Conservation (phyloP, 2,888 invertebrate genomes). For the Pomacea canaliculata region DNA sequence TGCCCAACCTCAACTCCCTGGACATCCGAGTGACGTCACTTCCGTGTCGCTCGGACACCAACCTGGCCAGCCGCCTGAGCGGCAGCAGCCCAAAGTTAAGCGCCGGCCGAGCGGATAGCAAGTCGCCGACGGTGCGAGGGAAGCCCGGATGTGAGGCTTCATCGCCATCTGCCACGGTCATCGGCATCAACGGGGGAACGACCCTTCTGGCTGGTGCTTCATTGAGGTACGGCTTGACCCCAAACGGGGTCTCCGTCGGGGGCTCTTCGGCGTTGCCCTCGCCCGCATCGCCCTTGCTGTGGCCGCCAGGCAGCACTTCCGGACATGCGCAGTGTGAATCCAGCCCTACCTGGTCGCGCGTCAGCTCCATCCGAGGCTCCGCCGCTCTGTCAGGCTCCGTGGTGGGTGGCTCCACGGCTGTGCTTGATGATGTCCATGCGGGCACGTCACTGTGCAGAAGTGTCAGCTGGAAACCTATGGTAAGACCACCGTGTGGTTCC, state of each 20-base stretch:
- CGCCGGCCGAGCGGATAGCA: slow-evolving; percentile 11
- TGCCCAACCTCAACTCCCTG: slow-evolving; percentile 18
- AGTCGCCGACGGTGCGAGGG: background rate
- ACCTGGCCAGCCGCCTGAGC: slow-evolving; percentile 3
- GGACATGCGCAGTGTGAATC: too few relatives aligned
- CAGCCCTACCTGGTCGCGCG: too few relatives aligned
- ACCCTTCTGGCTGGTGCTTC: background rate
- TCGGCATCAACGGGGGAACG: background rate
- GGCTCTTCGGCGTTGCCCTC: background rate
- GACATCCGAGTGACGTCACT: slow-evolving; percentile 2
- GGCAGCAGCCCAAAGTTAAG: background rate
- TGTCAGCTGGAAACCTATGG: too few relatives aligned
- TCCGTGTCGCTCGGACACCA: slow-evolving; percentile 23
- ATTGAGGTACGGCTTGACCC: background rate
- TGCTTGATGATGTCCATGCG: too few relatives aligned
- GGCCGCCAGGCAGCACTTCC: too few relatives aligned
- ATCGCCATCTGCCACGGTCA: slow-evolving; percentile 10
- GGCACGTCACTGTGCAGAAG: too few relatives aligned
- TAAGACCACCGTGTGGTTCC: too few relatives aligned
- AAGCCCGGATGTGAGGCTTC: background rate
- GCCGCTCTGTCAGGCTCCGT: too few relatives aligned
- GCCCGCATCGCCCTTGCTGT: background rate
- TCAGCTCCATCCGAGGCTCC: too few relatives aligned
- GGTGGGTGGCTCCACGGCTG: too few relatives aligned
- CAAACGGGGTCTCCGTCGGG: background rate